Percentiles rank a stretch among this genome's conserved stretches.
phyloP scores from a whole-genome alignment of 2,888 invertebrate genomes.

The Cheilosia variabilis region DNA sequence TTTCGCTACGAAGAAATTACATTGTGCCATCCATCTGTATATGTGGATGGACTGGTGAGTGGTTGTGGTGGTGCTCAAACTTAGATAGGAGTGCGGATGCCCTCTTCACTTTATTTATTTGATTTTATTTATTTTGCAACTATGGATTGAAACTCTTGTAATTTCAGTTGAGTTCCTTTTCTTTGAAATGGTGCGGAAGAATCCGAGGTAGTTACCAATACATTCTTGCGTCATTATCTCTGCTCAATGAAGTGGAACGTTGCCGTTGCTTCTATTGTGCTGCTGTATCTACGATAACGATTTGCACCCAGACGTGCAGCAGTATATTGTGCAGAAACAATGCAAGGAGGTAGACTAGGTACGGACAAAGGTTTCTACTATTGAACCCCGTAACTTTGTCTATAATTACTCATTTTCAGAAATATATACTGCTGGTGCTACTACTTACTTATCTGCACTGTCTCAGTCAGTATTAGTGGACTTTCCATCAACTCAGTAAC shows the following conservation, averaged over 20 bases:
- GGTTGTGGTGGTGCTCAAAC: slow-evolving; percentile 6
- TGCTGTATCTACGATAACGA: slow-evolving; percentile 59
- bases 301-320: slow-evolving; percentile 23
- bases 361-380: slow-evolving; percentile 11
- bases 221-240: slow-evolving; percentile 67
- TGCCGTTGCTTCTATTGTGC: slow-evolving; percentile 36
- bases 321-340: slow-evolving; percentile 20
- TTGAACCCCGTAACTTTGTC: slow-evolving; percentile 15
- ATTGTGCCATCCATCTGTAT: slow-evolving; percentile 34
- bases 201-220: slow-evolving; percentile 38
- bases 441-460: too few species aligned
- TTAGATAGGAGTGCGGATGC: slow-evolving; percentile 14
- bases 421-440: too few species aligned
- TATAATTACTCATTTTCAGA: slow-evolving; percentile 12
- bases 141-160: slow-evolving; percentile 46
- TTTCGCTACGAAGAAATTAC: slow-evolving; percentile 38
- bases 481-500: too few species aligned
- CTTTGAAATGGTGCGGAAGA: slow-evolving; percentile 38
- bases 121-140: slow-evolving; percentile 60
- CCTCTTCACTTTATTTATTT: slow-evolving; percentile 57
- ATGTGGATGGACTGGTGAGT: slow-evolving; percentile 10
- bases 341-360: neutral
- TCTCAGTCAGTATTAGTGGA: too few species aligned
- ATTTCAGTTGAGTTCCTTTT: slow-evolving; percentile 67
- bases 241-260: slow-evolving; percentile 67